Base-by-base conservation (phyloP, 2,888 invertebrate genomes). In the Tiliacea aurago region DNA sequence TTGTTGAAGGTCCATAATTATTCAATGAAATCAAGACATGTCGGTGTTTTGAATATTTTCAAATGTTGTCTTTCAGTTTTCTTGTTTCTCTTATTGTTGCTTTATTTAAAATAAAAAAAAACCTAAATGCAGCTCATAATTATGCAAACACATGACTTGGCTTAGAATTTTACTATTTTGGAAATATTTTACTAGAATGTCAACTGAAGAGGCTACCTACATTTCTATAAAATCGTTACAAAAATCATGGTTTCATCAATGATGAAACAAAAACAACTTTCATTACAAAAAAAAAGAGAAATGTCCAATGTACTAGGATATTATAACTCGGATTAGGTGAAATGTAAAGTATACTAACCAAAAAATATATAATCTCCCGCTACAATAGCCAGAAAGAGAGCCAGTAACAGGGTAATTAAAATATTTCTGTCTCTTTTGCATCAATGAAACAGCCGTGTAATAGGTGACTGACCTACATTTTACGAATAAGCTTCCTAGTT, bases 401-500 rank as follows among this genome's bases (percentile, higher is more conserved):
- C n/a, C n/a, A 51, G 73, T 43, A 74, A 69, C 65, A 70, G 80
- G 58, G 67, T 73, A 83, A 81, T 81, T 74, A 85, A 81, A 76
- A 67, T 76, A 85, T 81, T 55, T 77, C 85, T 73, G 70, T 89
- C 89, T 83, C 88, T 78, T 83, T 89, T 84, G 71, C 73, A 84
- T 89, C 85, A 90, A 90, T 88, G 87, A 81, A 85, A 72, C 69
- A 65, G 76, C 66, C 80, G 76, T 85, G 86, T 84, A 86, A 87
- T 75, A 84, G 86, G 85, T 84, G 73, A 79, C 71, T 88, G 87
- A 81, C 85, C 86, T 85, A 87, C 85, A 88, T 87, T 86, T 85
- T 80, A 79, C 77, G 69, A 58, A 70, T 64, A 47, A 56, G 73
- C 79, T 92, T 91, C 92, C 86, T 89, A 64, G 69, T 69, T 70